Percentiles rank a stretch among this genome's conserved stretches.
These are phyloP conservation scores for Arbacia lixula DNA, from an alignment of 53 echinoderm and acorn worm genomes.

Conservation along the genomic window DNA sequence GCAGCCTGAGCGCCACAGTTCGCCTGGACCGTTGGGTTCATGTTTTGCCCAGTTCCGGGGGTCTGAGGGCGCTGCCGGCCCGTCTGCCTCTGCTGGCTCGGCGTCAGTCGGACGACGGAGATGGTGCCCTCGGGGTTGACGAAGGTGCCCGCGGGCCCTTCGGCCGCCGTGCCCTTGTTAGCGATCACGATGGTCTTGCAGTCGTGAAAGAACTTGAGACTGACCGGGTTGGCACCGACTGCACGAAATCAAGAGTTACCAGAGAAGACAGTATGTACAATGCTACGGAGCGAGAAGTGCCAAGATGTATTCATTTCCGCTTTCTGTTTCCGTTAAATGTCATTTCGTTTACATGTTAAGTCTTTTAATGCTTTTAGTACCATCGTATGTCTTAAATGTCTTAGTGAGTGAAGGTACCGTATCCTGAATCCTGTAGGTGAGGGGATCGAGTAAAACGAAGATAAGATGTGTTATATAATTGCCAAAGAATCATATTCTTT, in stretches of 20 bases:
- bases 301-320: no score
- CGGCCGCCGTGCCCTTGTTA: constrained; percentile 44
- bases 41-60: not conserved
- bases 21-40: not conserved
- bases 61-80: not conserved
- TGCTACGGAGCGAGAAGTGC: no score
- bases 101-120: constrained; percentile 8
- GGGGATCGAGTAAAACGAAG: no score
- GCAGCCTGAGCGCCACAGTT: not conserved
- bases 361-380: no score
- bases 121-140: constrained; percentile 33
- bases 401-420: no score
- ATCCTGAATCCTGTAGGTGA: no score
- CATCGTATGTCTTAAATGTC: no score
- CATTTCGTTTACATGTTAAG: no score
- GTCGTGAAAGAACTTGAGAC: constrained; percentile 32
- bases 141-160: not conserved
- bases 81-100: not conserved
- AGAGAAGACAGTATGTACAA: no score
- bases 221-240: constrained; percentile 34
- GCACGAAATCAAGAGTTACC: not conserved
- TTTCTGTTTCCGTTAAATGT: no score
- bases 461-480: no score
- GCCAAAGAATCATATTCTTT: no score
- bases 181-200: constrained; percentile 41